Evolutionary conservation across 1,140 invertebrate genomes (phyloP).

Genomic region (Caenorhabditis brenneri): DNA sequence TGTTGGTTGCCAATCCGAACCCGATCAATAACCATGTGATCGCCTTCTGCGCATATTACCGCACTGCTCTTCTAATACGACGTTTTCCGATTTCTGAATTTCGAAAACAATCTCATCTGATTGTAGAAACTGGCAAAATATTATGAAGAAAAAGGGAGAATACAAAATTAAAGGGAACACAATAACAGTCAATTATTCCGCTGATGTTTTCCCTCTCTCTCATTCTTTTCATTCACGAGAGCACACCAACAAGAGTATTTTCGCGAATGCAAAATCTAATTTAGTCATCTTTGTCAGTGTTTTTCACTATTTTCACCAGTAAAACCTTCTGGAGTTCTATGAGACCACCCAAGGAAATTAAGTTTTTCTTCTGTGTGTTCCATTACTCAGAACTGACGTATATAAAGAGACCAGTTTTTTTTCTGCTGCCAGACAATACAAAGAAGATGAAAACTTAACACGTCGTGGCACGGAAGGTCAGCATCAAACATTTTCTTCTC

Average conservation of each 20-base stretch:
- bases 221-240: no score
- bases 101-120: background rate
- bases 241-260: no score
- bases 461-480: constrained; percentile 39
- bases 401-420: background rate
- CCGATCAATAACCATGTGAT: constrained; percentile 39
- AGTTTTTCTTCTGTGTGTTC: background rate
- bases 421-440: constrained; percentile 20
- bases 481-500: constrained; percentile 23
- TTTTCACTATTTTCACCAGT: background rate
- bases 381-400: background rate
- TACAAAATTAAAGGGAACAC: background rate
- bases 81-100: background rate
- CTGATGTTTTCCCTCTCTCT: background rate
- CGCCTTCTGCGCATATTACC: background rate
- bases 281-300: no score
- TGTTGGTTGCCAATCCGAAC: constrained; percentile 15
- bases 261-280: no score
- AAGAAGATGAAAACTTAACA: constrained; percentile 38
- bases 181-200: background rate
- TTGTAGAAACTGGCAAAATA: background rate
- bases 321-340: background rate
- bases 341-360: constrained; percentile 2
- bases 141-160: background rate
- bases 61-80: background rate